Conservation (phyloP, 2,113 vertebrate genomes). For the Pangasianodon gigas region DNA sequence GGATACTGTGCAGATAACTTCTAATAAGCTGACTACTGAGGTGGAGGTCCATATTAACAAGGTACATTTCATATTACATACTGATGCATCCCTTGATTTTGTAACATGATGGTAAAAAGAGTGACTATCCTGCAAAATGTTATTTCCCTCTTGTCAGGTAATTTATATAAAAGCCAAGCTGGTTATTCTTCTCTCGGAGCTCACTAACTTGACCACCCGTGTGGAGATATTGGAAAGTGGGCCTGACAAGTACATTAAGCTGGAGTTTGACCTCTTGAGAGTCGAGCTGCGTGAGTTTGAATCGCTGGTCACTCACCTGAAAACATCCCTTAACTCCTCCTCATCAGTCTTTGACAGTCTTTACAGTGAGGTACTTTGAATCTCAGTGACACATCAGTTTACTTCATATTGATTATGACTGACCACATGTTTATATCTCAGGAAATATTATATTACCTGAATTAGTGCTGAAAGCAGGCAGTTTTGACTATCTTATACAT, state of each 20-base stretch:
- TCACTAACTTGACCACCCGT: constrained; percentile 55
- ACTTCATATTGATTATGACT: not conserved
- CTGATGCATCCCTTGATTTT: not conserved
- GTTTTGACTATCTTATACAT: not conserved
- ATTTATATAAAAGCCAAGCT: constrained; percentile 57
- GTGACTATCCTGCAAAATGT: not conserved
- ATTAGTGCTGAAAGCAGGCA: not conserved
- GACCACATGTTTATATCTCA: not conserved
- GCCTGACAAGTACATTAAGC: constrained; percentile 66
- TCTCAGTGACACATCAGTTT: not conserved
- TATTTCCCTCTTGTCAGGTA: constrained; percentile 49
- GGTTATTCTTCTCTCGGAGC: constrained; percentile 57
- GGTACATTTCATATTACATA: constrained; percentile 42
- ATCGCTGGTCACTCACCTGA: constrained; percentile 67
- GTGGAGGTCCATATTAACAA: constrained; percentile 67
- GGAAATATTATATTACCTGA: not conserved
- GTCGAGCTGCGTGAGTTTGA: constrained; percentile 70
- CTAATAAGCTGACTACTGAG: constrained; percentile 61
- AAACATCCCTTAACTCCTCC: constrained; percentile 65
- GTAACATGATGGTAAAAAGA: not conserved
- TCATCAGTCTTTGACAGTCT: constrained; percentile 67
- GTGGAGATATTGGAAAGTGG: constrained; percentile 58
- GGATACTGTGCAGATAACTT: constrained; percentile 64
- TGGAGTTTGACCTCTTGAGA: constrained; percentile 73
- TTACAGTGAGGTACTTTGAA: constrained; percentile 63